Base-by-base conservation (phyloP, 2,888 invertebrate genomes). In the Drosophila demipolita region DNA sequence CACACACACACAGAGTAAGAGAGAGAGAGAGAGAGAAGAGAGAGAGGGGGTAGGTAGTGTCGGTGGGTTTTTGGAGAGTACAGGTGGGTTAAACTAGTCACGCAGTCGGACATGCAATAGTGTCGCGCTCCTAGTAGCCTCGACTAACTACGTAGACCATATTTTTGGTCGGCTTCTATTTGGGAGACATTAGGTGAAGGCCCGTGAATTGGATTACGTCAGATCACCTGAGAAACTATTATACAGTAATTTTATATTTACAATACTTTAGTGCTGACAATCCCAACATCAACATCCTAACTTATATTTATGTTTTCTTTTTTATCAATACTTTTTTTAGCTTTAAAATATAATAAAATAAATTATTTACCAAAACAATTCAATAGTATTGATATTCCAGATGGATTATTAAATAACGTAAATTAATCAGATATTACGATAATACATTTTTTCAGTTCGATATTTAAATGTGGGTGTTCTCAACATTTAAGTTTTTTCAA, bases 71-170 rank as follows among this genome's bases (percentile, higher is more conserved):
- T 58, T 75, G 63, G 53, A 62, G 58, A 69, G 68, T 64, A 67
- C 80, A 81, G 83, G 83, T 86, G 82, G 80, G 83, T 66, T 87
- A 82, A 87, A 87, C 82, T 81, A 84, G 86, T 86, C 88, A 86
- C 90, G 86, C 88, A 86, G 88, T 73, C 74, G 70, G 78, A 85
- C 90, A 86, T 88, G 85, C 90, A 82, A 89, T 80, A 63, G 45
- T 23, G 71, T 73, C 72, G 77, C 80, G 70, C 78, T 78, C 40
- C 32, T 67, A 59, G 59, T 63, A 53, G 61, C 42, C 58, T 69
- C 57, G 33, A 52, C 65, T 75, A 38, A 55, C 66, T 40, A 53
- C 54, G 72, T 52, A 68, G 73, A 61, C 69, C 68, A 73, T 70
- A 78, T 69, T 86, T 86, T 78, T 86, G 45, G 45, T 45, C 57